Conservation (phyloP, 2,113 vertebrate species). For the Rhinichthys klamathensis region DNA sequence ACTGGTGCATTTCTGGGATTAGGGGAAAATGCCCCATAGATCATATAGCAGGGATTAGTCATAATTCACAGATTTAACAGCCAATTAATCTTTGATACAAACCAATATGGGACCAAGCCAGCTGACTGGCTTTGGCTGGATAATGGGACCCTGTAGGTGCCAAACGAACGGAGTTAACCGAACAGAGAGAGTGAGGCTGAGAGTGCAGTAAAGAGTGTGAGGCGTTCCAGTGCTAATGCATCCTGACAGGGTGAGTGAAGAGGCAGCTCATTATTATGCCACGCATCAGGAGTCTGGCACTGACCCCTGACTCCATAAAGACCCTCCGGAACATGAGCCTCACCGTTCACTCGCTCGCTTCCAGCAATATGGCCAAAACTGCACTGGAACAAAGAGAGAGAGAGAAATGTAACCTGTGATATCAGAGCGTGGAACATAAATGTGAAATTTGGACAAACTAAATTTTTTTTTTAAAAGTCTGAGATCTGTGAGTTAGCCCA, state of each 20-base stretch:
- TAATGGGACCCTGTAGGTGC: conserved; percentile 21
- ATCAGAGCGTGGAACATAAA: conserved; percentile 10
- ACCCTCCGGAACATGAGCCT: conserved; percentile 39
- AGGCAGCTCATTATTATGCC: conserved; percentile 62
- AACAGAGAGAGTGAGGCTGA: conserved; percentile 17
- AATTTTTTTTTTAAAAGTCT: too few relatives aligned
- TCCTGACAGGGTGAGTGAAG: conserved; percentile 60
- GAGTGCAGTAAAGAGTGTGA: conserved; percentile 39
- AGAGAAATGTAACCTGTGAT: conserved; percentile 20
- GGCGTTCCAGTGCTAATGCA: conserved; percentile 50
- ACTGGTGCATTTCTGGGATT: conserved; percentile 38
- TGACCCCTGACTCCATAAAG: conserved; percentile 57
- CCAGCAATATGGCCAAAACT: conserved; percentile 21
- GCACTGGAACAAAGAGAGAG: conserved; percentile 26
- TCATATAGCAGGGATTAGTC: conserved; percentile 10
- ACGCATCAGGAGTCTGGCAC: conserved; percentile 58
- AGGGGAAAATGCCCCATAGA: conserved; percentile 10
- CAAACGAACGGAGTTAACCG: background rate
- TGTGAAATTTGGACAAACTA: conserved; percentile 15
- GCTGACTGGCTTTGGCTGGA: background rate
- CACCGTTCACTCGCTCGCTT: conserved; percentile 2
- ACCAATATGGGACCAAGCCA: conserved; percentile 1
- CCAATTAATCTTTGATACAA: conserved; percentile 37
- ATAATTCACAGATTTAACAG: conserved; percentile 28
- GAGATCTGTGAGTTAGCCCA: conserved; percentile 33